A percentile compares a stretch with the other conserved stretches of the same genome.
Evolutionary conservation across 2,797 vertebrate genomes (phyloP).

Genomic region (Pogoniulus pusillus): DNA sequence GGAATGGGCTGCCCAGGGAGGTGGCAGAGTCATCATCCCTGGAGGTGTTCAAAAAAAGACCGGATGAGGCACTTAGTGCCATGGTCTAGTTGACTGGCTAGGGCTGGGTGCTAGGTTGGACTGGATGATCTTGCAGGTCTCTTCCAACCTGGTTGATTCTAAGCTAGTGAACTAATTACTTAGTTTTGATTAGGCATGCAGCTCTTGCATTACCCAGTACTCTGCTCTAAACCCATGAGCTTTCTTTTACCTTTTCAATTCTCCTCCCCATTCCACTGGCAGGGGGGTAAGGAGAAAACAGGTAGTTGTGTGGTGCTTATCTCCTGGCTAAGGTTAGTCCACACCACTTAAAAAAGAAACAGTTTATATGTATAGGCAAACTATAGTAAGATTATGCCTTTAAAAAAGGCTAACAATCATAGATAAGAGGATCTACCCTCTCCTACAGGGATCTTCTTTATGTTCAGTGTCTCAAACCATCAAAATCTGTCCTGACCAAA

Average conservation of each 20-base stretch:
- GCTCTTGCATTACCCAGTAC: background rate
- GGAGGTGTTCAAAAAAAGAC: no score
- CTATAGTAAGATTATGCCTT: background rate
- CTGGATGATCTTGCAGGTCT: no score
- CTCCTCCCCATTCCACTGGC: background rate
- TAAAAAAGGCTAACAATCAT: background rate
- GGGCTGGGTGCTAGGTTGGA: no score
- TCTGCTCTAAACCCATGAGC: background rate
- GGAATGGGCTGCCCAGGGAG: no score
- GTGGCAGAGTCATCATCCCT: no score
- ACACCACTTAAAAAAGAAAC: background rate
- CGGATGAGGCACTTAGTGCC: no score
- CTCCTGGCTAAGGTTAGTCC: background rate
- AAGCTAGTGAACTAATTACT: accelerated
- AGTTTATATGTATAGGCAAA: background rate
- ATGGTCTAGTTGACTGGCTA: no score
- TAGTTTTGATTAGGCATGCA: accelerated
- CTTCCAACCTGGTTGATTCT: no score
- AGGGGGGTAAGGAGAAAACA: background rate
- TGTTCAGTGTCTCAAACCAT: background rate
- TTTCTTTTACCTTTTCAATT: background rate
- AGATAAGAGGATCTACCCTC: background rate
- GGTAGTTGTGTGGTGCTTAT: background rate
- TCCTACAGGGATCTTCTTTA: background rate
- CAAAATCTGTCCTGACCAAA: background rate